phyloP scores from a whole-genome alignment of 2,797 vertebrate genomes.

The Eospalax fontanierii region DNA sequence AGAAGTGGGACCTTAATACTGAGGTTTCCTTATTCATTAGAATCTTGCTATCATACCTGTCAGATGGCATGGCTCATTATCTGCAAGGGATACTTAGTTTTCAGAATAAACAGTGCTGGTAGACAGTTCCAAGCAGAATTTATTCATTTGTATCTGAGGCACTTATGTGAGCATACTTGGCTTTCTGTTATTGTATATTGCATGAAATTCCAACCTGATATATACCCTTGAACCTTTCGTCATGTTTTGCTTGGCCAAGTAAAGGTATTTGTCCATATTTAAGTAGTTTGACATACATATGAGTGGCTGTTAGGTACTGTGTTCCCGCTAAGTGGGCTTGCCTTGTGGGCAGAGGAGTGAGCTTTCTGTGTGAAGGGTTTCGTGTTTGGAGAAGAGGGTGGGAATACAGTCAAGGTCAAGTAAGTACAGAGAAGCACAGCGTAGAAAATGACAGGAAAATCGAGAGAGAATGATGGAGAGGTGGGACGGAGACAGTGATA shows the following conservation, averaged over 20 bases:
- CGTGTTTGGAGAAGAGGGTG: neutral
- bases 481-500: neutral
- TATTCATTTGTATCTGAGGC: neutral
- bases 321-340: neutral
- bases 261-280: neutral
- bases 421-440: neutral
- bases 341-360: accelerated
- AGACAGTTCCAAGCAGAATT: conserved; percentile 13
- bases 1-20: neutral
- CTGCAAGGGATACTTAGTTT: conserved; percentile 45
- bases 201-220: neutral
- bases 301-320: neutral
- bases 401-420: neutral
- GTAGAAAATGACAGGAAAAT: neutral
- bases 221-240: neutral
- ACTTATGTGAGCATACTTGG: neutral
- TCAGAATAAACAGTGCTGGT: neutral
- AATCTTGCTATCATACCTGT: neutral
- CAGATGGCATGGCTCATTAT: neutral
- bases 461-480: neutral
- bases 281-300: neutral
- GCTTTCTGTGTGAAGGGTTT: neutral
- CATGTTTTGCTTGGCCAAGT: neutral
- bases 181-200: conserved; percentile 1
- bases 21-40: neutral